phyloP scores from a whole-genome alignment of 2,113 vertebrate species.

The Chlamydotis undulata region DNA sequence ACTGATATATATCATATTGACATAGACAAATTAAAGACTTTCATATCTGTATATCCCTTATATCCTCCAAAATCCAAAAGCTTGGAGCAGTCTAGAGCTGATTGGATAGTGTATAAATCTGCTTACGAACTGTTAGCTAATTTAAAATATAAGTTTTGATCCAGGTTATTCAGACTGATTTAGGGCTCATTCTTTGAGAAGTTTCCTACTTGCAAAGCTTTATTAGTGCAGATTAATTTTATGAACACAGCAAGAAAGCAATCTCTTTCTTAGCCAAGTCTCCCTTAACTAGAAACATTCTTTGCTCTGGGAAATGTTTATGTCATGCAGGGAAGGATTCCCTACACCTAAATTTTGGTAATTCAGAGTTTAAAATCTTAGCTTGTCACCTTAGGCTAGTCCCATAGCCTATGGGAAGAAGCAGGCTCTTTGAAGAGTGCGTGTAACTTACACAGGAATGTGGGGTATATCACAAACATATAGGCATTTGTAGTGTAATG shows the following conservation, averaged over 20 bases:
- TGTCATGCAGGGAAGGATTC: not conserved
- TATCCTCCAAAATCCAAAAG: not conserved
- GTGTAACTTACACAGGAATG: not conserved
- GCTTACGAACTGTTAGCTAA: not conserved
- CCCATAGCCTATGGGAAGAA: not conserved
- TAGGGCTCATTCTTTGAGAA: not conserved
- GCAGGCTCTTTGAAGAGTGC: not conserved
- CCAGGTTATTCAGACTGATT: not conserved
- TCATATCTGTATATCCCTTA: not conserved
- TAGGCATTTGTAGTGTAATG: not conserved
- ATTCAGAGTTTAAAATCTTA: conserved; percentile 6
- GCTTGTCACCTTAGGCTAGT: not conserved
- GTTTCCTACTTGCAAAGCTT: not conserved
- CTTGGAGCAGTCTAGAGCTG: not conserved
- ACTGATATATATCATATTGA: not conserved
- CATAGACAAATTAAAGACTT: not conserved
- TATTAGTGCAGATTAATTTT: not conserved
- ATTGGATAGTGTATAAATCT: not conserved
- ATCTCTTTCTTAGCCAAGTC: not conserved
- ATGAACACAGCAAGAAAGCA: not conserved
- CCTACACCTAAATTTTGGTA: not conserved
- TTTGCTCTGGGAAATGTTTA: not conserved
- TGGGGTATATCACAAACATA: not conserved
- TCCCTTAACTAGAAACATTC: not conserved
- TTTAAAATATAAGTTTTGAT: not conserved